Conservation (phyloP, 2,797 vertebrate genomes). For the Parauchenoglanis ngamensis region DNA sequence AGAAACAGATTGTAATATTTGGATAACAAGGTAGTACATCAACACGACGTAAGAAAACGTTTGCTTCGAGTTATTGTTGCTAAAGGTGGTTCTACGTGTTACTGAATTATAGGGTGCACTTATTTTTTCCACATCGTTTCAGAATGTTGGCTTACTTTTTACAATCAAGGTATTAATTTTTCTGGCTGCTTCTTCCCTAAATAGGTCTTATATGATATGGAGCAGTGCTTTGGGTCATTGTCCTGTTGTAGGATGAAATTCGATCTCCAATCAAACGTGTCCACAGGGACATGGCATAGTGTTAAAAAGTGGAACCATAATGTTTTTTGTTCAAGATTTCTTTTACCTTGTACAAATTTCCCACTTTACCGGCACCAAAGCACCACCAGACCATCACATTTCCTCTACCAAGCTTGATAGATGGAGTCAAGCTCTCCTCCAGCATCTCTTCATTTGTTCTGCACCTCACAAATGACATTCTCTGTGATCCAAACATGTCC, state of each 20-base stretch:
- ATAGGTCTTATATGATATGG: background rate
- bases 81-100: no score
- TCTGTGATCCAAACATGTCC: background rate
- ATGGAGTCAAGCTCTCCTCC: background rate
- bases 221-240: background rate
- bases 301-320: background rate
- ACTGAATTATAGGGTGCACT: no score
- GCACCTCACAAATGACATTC: background rate
- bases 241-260: background rate
- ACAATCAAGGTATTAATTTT: no score
- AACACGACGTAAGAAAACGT: no score
- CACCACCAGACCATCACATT: background rate
- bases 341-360: background rate
- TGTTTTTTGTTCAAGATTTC: background rate
- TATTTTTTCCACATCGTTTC: no score
- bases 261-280: background rate
- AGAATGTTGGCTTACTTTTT: no score
- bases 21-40: no score
- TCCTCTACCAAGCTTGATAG: background rate
- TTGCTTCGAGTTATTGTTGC: no score
- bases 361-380: background rate
- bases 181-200: background rate
- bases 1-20: background rate
- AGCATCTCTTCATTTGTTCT: background rate
- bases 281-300: background rate